A percentile compares a stretch with the other conserved stretches of the same genome.
Evolutionary conservation across 2,888 invertebrate genomes (phyloP).

Genomic region (Lepidocyrtinus sp.): DNA sequence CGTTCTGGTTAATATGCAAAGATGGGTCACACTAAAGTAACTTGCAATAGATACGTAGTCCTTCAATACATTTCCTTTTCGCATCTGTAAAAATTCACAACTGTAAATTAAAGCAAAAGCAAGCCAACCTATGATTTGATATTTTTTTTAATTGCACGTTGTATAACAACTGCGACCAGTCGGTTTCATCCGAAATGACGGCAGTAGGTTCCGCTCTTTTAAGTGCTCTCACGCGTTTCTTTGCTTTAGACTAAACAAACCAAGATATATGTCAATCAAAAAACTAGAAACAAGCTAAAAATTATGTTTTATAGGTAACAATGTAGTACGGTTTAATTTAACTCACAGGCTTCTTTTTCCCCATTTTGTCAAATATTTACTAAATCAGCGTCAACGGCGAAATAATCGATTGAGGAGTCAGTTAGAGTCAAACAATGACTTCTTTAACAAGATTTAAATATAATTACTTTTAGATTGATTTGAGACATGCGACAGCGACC

Average conservation of each 20-base stretch:
- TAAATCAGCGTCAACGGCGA: too few relatives aligned
- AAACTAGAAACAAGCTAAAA: not conserved
- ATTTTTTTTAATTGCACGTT: not conserved
- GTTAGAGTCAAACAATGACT: too few relatives aligned
- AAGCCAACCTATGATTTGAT: too few relatives aligned
- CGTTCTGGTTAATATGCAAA: conserved; percentile 91
- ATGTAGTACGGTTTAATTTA: not conserved
- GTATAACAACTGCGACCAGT: conserved; percentile 64
- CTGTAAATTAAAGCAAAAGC: not conserved
- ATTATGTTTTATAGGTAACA: not conserved
- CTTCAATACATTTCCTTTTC: conserved; percentile 93
- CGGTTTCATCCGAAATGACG: conserved; percentile 57
- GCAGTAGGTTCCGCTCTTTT: conserved; percentile 65
- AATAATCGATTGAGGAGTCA: not conserved
- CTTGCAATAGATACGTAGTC: conserved; percentile 95
- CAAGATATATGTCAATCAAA: too few relatives aligned
- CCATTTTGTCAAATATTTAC: conserved; percentile 46
- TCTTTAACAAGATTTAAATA: too few relatives aligned
- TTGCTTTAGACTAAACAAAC: conserved; percentile 62
- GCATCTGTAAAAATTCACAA: conserved; percentile 77
- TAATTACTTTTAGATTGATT: too few relatives aligned
- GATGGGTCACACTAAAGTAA: conserved; percentile 92
- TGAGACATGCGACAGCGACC: too few relatives aligned
- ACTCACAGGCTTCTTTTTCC: conserved; percentile 62
- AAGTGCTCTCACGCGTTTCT: conserved; percentile 58